A percentile compares a stretch with the other conserved stretches of the same genome.
Conservation (phyloP, 2,888 invertebrate genomes). For the Polietes domitor region DNA sequence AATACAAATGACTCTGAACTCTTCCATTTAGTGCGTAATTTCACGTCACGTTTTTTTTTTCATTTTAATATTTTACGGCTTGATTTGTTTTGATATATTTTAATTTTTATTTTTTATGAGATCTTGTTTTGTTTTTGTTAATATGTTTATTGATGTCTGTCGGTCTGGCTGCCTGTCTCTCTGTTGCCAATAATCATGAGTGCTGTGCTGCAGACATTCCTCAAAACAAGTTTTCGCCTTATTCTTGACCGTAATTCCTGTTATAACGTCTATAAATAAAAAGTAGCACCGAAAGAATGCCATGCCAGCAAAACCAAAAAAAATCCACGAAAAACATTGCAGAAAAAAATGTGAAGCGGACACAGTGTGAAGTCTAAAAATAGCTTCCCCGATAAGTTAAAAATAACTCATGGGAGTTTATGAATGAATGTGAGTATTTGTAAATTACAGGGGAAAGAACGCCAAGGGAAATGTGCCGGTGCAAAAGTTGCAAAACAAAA, state of each 20-base stretch:
- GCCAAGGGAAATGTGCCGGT: background rate
- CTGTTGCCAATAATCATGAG: background rate
- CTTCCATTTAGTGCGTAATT: background rate
- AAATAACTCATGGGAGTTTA: background rate
- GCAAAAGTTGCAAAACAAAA: no score
- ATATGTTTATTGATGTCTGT: background rate
- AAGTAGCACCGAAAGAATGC: background rate
- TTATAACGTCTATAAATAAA: background rate
- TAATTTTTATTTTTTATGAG: background rate
- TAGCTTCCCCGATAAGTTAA: background rate
- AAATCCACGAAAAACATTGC: background rate
- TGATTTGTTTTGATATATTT: background rate
- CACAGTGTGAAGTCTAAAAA: background rate
- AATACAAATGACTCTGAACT: background rate
- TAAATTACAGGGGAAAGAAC: background rate
- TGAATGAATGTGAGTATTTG: background rate
- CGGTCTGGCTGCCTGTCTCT: no score
- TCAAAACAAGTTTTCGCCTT: background rate
- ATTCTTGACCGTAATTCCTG: background rate
- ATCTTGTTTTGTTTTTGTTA: background rate
- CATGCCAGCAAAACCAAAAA: background rate
- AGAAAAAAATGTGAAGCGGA: background rate
- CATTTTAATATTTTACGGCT: background rate
- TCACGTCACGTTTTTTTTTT: background rate
- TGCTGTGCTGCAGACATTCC: background rate